Evolutionary conservation across 2,797 vertebrate genomes (phyloP).

Genomic region (Taenioides sp.): DNA sequence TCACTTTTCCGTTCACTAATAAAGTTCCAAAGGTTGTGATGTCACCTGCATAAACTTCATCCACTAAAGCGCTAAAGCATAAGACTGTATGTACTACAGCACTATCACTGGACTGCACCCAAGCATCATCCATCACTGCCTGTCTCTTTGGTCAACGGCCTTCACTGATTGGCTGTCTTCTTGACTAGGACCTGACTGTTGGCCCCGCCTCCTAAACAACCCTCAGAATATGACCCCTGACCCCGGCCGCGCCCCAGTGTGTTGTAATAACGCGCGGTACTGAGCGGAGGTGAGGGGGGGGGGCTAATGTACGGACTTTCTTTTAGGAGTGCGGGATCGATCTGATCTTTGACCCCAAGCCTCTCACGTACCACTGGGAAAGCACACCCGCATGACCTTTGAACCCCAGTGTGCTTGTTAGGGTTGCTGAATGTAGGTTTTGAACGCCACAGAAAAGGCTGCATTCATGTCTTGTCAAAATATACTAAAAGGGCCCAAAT

Average conservation of each 20-base stretch:
- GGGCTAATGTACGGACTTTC: conserved; percentile 24
- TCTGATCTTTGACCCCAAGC: conserved; percentile 37
- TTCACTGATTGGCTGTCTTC: conserved; percentile 21
- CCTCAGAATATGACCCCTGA: conserved; percentile 20
- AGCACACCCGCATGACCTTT: conserved; percentile 55
- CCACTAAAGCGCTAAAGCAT: no score
- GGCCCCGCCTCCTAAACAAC: conserved; percentile 30
- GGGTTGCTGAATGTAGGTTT: conserved; percentile 59
- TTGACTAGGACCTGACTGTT: conserved; percentile 24
- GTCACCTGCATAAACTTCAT: no score
- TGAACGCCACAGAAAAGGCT: conserved; percentile 31
- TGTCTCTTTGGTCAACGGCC: conserved; percentile 18
- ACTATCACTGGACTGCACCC: neutral
- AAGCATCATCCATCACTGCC: conserved; percentile 18
- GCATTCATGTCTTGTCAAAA: neutral
- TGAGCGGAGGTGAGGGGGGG: conserved; percentile 14
- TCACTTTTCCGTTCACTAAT: no score
- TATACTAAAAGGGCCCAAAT: neutral
- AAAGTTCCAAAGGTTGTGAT: no score
- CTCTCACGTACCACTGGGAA: conserved; percentile 21
- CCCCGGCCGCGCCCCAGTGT: conserved; percentile 17
- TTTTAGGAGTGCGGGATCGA: conserved; percentile 34
- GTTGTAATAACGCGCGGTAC: conserved; percentile 19
- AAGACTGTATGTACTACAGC: no score
- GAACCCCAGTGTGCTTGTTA: conserved; percentile 52